phyloP scores from a whole-genome alignment of 2,113 vertebrate genomes.

The Proteles cristata region DNA sequence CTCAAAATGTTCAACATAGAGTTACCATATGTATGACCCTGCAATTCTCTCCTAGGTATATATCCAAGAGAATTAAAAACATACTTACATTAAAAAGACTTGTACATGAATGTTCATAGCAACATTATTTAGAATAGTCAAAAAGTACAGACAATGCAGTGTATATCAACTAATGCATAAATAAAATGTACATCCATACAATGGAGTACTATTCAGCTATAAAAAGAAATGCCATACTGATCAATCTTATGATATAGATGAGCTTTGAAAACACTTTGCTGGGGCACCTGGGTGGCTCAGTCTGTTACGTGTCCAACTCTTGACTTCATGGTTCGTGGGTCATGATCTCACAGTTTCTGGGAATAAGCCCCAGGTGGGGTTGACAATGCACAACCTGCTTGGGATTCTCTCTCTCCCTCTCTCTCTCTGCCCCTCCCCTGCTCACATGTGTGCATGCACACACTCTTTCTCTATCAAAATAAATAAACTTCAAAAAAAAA shows the following conservation, averaged over 20 bases:
- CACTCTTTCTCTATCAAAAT: no score
- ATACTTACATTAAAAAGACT: background rate
- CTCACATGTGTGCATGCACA: no score
- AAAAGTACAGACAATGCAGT: background rate
- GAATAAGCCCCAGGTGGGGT: no score
- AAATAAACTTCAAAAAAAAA: no score
- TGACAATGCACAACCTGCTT: no score
- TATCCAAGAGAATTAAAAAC: slow-evolving; percentile 15
- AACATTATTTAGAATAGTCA: background rate
- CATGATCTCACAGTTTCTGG: no score
- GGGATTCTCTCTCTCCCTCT: no score
- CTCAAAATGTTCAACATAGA: slow-evolving; percentile 30
- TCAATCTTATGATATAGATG: background rate
- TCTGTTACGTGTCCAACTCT: no score
- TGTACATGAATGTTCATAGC: background rate
- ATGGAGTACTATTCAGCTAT: background rate
- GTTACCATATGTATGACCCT: background rate
- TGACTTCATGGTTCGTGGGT: no score
- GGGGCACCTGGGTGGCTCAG: no score
- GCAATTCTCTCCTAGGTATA: background rate
- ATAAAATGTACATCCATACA: background rate
- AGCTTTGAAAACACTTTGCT: background rate
- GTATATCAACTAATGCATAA: background rate
- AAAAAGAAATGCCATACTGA: background rate
- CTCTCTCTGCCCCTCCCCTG: no score